Percentiles rank a stretch among this genome's conserved stretches.
phyloP scores from a whole-genome alignment of 2,888 invertebrate species.

The Acanthococcus lagerstroemiae region DNA sequence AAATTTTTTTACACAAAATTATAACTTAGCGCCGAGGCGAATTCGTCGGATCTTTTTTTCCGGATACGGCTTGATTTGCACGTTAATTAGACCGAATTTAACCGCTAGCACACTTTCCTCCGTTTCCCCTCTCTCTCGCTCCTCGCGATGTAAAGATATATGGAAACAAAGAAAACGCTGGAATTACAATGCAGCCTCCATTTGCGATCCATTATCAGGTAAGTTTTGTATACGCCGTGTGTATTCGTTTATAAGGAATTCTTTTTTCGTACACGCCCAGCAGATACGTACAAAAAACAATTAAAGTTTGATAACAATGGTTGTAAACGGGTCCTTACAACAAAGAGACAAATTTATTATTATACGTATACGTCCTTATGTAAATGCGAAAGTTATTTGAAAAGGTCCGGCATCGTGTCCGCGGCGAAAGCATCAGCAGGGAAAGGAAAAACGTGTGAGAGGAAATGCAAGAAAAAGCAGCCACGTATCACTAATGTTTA shows the following conservation, averaged over 20 bases:
- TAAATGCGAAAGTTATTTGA: conserved; percentile 26
- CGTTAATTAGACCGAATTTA: background rate
- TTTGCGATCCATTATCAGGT: conserved; percentile 4
- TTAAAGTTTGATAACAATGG: conserved; percentile 26
- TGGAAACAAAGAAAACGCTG: no score
- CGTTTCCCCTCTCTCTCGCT: background rate
- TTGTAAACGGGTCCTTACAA: conserved; percentile 17
- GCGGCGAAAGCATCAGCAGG: background rate
- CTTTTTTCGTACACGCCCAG: background rate
- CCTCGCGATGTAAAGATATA: background rate
- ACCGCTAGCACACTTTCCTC: background rate
- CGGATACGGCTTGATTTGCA: no score
- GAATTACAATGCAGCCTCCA: background rate
- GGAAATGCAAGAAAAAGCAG: conserved; percentile 22
- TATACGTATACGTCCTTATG: conserved; percentile 17
- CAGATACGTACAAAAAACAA: conserved; percentile 4
- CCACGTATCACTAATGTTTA: conserved; percentile 23
- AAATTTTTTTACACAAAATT: no score
- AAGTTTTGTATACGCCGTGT: background rate
- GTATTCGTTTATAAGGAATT: background rate
- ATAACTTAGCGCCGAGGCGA: background rate
- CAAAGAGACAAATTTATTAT: conserved; percentile 29
- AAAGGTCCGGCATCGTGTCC: conserved; percentile 3
- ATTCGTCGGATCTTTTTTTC: no score
- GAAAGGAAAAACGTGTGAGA: conserved; percentile 8